A percentile compares a stretch with the other conserved stretches of the same genome.
These are phyloP conservation scores for Poeciliopsis gracilis DNA, from an alignment of 2,797 vertebrate genomes.

Conservation along the genomic window DNA sequence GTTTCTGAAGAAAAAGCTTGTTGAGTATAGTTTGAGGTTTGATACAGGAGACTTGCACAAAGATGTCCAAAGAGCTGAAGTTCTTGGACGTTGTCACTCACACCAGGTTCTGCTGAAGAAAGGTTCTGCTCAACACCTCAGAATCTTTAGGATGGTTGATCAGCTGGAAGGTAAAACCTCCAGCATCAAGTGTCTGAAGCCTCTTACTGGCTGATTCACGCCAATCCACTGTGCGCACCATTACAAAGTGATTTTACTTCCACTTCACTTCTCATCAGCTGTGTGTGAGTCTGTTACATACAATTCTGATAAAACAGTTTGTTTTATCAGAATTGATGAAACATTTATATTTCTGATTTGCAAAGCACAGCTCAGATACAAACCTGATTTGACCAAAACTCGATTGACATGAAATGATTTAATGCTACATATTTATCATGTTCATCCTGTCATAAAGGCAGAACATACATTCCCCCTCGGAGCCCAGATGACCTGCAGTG, in stretches of 20 bases:
- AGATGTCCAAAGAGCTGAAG: background rate
- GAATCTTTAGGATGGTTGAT: background rate
- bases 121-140: background rate
- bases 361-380: too few species aligned
- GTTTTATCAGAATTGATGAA: background rate
- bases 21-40: background rate
- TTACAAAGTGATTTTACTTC: background rate
- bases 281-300: background rate
- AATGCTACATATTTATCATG: background rate
- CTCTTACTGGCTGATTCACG: background rate
- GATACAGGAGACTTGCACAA: background rate
- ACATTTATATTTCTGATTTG: too few species aligned
- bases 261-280: background rate
- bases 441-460: background rate
- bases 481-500: constrained; percentile 20
- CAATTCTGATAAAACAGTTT: background rate
- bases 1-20: background rate
- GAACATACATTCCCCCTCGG: constrained; percentile 4
- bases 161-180: background rate
- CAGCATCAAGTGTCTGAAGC: background rate
- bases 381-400: background rate
- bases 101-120: background rate
- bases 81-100: background rate
- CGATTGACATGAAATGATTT: background rate
- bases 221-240: background rate